Conservation (phyloP, 2,113 vertebrate species). For the Tiliqua scincoides region DNA sequence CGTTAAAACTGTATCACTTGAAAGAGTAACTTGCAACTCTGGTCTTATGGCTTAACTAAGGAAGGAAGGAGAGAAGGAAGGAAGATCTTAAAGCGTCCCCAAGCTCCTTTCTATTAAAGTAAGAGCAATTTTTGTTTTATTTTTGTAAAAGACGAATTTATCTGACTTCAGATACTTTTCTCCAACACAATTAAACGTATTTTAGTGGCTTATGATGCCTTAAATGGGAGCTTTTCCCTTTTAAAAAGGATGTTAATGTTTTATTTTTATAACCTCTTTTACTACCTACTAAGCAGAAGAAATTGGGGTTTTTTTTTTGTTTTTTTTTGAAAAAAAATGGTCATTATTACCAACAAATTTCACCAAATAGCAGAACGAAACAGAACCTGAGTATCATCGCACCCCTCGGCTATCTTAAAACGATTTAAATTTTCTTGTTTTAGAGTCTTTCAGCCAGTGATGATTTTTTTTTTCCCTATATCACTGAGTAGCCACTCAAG, state of each 20-base stretch:
- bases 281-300: conserved; percentile 44
- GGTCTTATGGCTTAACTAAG: not conserved
- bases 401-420: not conserved
- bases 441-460: not conserved
- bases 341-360: conserved; percentile 1
- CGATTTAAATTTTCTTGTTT: not conserved
- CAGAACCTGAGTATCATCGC: too few species aligned
- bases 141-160: conserved; percentile 46
- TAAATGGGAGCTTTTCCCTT: conserved; percentile 23
- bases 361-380: not conserved
- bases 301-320: conserved; percentile 31
- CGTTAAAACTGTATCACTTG: not conserved
- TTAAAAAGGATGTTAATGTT: conserved; percentile 48
- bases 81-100: conserved; percentile 46
- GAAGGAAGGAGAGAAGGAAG: not conserved
- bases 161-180: conserved; percentile 50
- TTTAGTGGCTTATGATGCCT: not conserved
- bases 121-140: conserved; percentile 53
- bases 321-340: not conserved
- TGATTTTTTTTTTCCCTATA: not conserved
- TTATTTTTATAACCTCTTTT: conserved; percentile 63
- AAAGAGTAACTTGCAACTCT: not conserved
- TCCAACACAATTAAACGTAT: conserved; percentile 46
- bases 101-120: conserved; percentile 56
- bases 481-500: not conserved